These are phyloP conservation scores for Drosophila mauritiana DNA, from an alignment of 1,140 invertebrate genomes.

Conservation along the genomic window DNA sequence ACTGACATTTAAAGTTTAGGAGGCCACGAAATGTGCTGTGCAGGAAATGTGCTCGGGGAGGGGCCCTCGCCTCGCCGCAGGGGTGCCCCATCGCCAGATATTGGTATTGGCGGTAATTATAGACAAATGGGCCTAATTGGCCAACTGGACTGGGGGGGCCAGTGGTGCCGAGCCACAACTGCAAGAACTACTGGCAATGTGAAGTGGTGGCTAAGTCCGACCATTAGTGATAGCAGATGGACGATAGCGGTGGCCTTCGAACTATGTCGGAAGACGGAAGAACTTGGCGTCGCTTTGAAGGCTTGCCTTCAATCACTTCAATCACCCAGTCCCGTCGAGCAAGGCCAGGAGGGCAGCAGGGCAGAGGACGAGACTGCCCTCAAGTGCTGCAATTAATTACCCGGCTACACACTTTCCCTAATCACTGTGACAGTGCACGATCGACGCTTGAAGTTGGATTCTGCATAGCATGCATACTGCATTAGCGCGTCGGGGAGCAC, in stretches of 20 bases:
- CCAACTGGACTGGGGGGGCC: slow-evolving; percentile 10
- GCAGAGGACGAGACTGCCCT: not conserved
- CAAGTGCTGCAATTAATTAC: slow-evolving; percentile 68
- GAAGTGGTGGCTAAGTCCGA: slow-evolving; percentile 13
- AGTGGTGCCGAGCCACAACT: not conserved
- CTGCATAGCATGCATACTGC: not conserved
- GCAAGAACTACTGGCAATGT: slow-evolving; percentile 8
- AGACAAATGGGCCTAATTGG: slow-evolving; percentile 53
- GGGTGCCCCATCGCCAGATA: slow-evolving; percentile 11
- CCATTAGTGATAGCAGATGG: slow-evolving; percentile 58
- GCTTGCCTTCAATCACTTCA: slow-evolving; percentile 27
- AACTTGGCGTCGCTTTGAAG: slow-evolving; percentile 15
- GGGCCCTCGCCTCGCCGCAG: slow-evolving; percentile 9
- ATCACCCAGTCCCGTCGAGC: slow-evolving; percentile 29
- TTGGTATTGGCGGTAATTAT: slow-evolving; percentile 34
- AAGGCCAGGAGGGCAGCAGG: not conserved
- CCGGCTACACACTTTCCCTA: slow-evolving; percentile 38
- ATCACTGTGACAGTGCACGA: slow-evolving; percentile 6
- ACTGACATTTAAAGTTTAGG: slow-evolving; percentile 81
- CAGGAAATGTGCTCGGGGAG: slow-evolving; percentile 28
- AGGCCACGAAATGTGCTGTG: slow-evolving; percentile 53
- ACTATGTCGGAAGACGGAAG: slow-evolving; percentile 48
- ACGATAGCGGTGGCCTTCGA: slow-evolving; percentile 39
- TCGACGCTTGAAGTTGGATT: not conserved
- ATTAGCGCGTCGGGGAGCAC: slow-evolving; percentile 26